phyloP scores from a whole-genome alignment of 2,113 vertebrate genomes.

The Ophthalmolycus amberensis region DNA sequence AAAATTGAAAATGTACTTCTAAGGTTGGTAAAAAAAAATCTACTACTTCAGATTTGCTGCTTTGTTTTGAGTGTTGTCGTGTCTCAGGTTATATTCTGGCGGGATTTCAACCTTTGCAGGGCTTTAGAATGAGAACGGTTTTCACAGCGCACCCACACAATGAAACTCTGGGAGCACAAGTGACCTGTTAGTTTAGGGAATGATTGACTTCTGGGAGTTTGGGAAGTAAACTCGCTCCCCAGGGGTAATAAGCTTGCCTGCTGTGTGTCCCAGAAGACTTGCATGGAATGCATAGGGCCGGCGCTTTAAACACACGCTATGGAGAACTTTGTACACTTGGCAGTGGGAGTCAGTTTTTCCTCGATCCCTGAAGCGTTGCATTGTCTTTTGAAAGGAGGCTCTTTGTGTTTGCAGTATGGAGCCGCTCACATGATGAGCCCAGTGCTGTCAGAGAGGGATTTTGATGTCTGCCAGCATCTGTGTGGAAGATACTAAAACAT shows the following conservation, averaged over 20 bases:
- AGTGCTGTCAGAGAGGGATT: slow-evolving; percentile 63
- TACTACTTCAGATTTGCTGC: not conserved
- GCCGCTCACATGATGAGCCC: slow-evolving; percentile 66
- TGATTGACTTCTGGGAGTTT: slow-evolving; percentile 35
- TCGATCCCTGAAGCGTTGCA: slow-evolving; percentile 69
- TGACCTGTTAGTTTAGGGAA: slow-evolving; percentile 49
- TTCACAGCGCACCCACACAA: slow-evolving; percentile 41
- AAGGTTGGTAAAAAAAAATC: not conserved
- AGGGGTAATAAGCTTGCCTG: slow-evolving; percentile 31
- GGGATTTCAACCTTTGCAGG: not conserved
- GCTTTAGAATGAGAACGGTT: slow-evolving; percentile 13
- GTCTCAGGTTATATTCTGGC: not conserved
- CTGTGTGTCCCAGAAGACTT: slow-evolving; percentile 48
- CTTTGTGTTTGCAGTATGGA: slow-evolving; percentile 68
- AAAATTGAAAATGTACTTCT: not conserved
- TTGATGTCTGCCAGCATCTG: slow-evolving; percentile 61
- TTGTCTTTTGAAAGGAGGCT: slow-evolving; percentile 73
- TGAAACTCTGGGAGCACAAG: slow-evolving; percentile 28
- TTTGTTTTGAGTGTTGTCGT: not conserved
- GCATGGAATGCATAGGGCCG: slow-evolving; percentile 50
- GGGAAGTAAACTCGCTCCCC: slow-evolving; percentile 42
- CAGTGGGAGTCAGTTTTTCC: slow-evolving; percentile 70
- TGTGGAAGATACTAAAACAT: slow-evolving; percentile 61
- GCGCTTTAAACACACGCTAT: slow-evolving; percentile 57
- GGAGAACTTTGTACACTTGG: slow-evolving; percentile 68